Conservation (phyloP, 1,140 invertebrate species). For the Callitettix versicolor region DNA sequence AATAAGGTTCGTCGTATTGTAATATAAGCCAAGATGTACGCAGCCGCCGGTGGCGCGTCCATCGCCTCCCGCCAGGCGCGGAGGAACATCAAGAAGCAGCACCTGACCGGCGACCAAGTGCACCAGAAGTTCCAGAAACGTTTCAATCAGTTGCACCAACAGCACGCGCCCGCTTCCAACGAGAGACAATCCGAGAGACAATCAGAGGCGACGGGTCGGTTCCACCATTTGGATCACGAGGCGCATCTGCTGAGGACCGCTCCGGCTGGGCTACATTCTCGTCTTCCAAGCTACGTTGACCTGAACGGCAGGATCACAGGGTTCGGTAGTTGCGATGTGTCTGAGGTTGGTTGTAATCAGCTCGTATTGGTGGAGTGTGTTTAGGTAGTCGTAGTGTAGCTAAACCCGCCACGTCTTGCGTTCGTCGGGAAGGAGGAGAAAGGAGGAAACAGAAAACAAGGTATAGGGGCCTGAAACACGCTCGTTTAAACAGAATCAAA, state of each 20-base stretch:
- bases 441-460: too few species aligned
- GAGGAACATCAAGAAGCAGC: constrained; percentile 26
- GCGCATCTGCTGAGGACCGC: background rate
- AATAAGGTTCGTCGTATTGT: too few species aligned
- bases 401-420: too few species aligned
- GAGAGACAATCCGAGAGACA: constrained; percentile 15
- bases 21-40: constrained; percentile 44
- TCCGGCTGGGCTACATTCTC: constrained; percentile 7
- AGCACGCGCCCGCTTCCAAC: constrained; percentile 23
- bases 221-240: background rate
- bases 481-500: too few species aligned
- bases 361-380: background rate
- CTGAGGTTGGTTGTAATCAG: constrained; percentile 14
- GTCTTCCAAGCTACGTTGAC: constrained; percentile 22
- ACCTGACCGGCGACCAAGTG: constrained; percentile 22
- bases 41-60: constrained; percentile 59
- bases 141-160: constrained; percentile 27
- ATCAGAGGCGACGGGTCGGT: background rate
- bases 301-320: constrained; percentile 17
- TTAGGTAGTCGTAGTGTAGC: background rate
- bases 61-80: constrained; percentile 56
- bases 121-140: constrained; percentile 27
- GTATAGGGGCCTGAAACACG: too few species aligned
- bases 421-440: too few species aligned
- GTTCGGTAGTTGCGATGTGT: constrained; percentile 18